Evolutionary conservation across 2,888 invertebrate species (phyloP), one percentile per base, ranked within the genome.

Genomic region (Campoplex capitator): DNA sequence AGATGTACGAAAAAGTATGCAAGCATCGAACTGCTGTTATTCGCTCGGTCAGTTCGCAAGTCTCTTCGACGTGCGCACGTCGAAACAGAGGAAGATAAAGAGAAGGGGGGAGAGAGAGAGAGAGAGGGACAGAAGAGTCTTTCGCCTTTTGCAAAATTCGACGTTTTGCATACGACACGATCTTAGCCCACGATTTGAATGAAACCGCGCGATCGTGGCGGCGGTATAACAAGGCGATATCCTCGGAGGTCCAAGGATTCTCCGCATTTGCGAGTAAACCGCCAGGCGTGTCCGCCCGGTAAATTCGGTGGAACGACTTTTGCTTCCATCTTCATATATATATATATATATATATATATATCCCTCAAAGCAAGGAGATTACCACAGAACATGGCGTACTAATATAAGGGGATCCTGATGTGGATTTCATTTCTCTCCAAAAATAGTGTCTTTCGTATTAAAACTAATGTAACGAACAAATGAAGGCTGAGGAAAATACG

Each of bases 141-240:
- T 84, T 71, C 56, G 89, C 88, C 92, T 93, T 90, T 87, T 71
- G 92, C 92, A 93, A 83, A 93, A 94, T 94, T 94, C 94, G 93
- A 94, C 93, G 93, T 93, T 94, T 94, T 94, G 93, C 94, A 94
- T 94, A 94, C 94, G 94, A 94, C 93, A 94, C 93, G 92, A 92
- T 93, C 92, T 92, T 90, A 89, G 90, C 90, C 91, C 91, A n/a
- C 76, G 93, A 93, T 93, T 92, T 91, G 92, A 93, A 93, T 91
- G 93, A 92, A 92, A 90, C 89, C 70, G 76, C 35, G 76, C 67
- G 54, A 42, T 23, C 18, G 70, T 67, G 56, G 90, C 90, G 91
- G 78, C 86, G 84, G 81, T 91, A 91, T 93, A 93, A 93, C 92
- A 93, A 94, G 93, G 91, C 91, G 89, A 89, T 90, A 88, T 89